Percentiles rank a stretch among this genome's conserved stretches.
Conservation (phyloP, 2,888 invertebrate genomes). For the Colostygia pectinataria region DNA sequence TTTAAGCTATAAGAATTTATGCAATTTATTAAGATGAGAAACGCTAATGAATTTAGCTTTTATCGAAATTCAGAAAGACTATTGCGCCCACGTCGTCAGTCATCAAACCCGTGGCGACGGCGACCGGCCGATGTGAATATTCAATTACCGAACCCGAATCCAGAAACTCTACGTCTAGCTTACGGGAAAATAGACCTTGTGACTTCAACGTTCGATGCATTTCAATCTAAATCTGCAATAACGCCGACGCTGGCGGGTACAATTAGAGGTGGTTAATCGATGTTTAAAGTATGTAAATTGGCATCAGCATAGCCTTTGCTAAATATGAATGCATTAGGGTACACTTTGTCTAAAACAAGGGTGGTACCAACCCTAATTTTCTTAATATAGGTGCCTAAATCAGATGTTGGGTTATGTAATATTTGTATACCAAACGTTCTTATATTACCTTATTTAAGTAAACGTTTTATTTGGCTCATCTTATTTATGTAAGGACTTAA, state of each 20-base stretch:
- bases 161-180: slow-evolving; percentile 31
- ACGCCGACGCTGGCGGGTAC: slow-evolving; percentile 39
- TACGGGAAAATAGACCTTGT: slow-evolving; percentile 43
- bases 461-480: no score
- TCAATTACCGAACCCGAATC: slow-evolving; percentile 63
- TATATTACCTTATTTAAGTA: no score
- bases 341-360: slow-evolving; percentile 5
- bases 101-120: slow-evolving; percentile 58
- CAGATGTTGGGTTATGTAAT: no score
- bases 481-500: no score
- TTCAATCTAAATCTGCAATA: slow-evolving; percentile 27
- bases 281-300: slow-evolving; percentile 63
- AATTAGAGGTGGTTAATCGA: slow-evolving; percentile 55
- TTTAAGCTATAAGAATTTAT: no score
- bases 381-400: background rate
- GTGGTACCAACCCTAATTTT: background rate
- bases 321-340: slow-evolving; percentile 30
- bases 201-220: slow-evolving; percentile 24
- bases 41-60: slow-evolving; percentile 10
- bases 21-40: background rate
- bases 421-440: no score
- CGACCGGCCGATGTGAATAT: slow-evolving; percentile 65
- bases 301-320: slow-evolving; percentile 40
- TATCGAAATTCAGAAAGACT: slow-evolving; percentile 39
- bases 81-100: slow-evolving; percentile 42